Evolutionary conservation across 2,888 invertebrate genomes (phyloP), one percentile per base, ranked within the genome.

Genomic region (Molanna angustata): DNA sequence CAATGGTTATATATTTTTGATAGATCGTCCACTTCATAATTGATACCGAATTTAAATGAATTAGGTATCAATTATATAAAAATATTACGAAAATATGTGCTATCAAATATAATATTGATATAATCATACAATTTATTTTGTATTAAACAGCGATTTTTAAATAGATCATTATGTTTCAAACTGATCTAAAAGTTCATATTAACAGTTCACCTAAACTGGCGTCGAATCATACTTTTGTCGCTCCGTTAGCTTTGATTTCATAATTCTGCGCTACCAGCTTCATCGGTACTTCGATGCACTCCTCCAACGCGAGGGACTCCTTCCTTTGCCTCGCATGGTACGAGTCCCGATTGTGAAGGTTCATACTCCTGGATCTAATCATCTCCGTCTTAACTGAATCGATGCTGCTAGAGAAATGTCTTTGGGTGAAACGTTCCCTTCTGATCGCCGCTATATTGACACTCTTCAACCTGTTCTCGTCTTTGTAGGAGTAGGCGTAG

Each of bases 191-290:
- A n/a, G n/a, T n/a, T n/a, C n/a, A n/a, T n/a, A n/a, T n/a, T n/a
- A n/a, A n/a, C n/a, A n/a, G n/a, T n/a, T n/a, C n/a, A n/a, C n/a
- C n/a, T n/a, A n/a, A n/a, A n/a, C n/a, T n/a, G n/a, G n/a, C n/a
- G n/a, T n/a, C n/a, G n/a, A n/a, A n/a, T 59, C 52, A 59, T 13
- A 59, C 59, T 42, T 47, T 54, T 3, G 56, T 59, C n/a, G 56
- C 59, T 9, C 59, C 59, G 19, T 59, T 59, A 3, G 45, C 46
- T 46, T 56, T 58, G 4, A 52, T 45, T 21, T 54, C 52, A 17
- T 49, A 46, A 19, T 56, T 51, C 16, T 54, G 56, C 2, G 46
- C 21, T 1, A 56, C 50, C 27, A 43, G 35, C 20, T 56, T 59
- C 31, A 59, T 47, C 11, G 58, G 58, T 7, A 58, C 37, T 14